These are phyloP conservation scores for Brachyhypopomus gauderio DNA, from an alignment of 2,113 vertebrate genomes.

Conservation along the genomic window DNA sequence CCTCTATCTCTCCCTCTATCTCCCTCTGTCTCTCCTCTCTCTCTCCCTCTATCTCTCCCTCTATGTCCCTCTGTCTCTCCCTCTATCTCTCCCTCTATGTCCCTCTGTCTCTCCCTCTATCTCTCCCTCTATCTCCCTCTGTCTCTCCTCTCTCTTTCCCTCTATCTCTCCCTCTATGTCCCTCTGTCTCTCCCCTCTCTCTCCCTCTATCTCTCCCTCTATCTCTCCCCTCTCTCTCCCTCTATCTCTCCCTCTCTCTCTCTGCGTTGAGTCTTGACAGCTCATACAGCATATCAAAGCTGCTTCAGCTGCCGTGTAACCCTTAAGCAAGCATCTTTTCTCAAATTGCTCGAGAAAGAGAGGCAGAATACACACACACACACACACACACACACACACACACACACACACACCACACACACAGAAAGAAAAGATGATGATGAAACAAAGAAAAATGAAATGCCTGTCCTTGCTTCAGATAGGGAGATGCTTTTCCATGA, in stretches of 20 bases:
- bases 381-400: not conserved
- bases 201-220: too few species aligned
- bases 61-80: slow-evolving; percentile 16
- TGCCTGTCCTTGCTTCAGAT: slow-evolving; percentile 12
- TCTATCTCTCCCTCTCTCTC: slow-evolving; percentile 3
- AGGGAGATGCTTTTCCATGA: slow-evolving; percentile 35
- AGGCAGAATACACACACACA: slow-evolving; percentile 32
- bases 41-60: not conserved
- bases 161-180: slow-evolving; percentile 47
- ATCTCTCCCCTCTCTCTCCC: not conserved
- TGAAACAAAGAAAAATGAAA: slow-evolving; percentile 21
- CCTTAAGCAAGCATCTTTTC: slow-evolving; percentile 69
- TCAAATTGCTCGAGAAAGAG: slow-evolving; percentile 63
- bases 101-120: not conserved
- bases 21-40: not conserved
- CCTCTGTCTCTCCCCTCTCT: too few species aligned
- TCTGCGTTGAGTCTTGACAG: slow-evolving; percentile 61
- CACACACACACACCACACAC: not conserved
- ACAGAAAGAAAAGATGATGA: slow-evolving; percentile 23
- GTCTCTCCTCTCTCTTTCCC: slow-evolving; percentile 23
- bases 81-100: not conserved
- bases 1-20: not conserved
- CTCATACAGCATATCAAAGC: slow-evolving; percentile 68
- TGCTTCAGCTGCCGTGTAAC: slow-evolving; percentile 57
- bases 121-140: slow-evolving; percentile 4